Evolutionary conservation across 2,113 vertebrate genomes (phyloP).

Genomic region (Perognathus longimembris): DNA sequence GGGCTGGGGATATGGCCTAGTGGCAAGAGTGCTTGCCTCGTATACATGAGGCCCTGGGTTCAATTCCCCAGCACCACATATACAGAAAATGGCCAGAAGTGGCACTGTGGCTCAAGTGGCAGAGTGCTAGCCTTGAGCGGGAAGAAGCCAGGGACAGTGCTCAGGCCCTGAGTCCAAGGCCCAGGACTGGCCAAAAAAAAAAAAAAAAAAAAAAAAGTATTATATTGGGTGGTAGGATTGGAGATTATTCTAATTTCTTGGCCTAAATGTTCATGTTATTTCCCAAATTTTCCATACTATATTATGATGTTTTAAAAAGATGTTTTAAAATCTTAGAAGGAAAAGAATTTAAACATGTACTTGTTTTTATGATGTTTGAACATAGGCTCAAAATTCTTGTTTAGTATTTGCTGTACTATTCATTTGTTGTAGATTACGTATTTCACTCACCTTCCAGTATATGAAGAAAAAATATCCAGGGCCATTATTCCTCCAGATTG

Average conservation of each 20-base stretch:
- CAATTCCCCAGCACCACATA: too few relatives aligned
- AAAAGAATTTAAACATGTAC: not conserved
- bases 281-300: not conserved
- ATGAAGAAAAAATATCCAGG: conserved; percentile 83
- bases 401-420: not conserved
- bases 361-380: not conserved
- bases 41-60: too few relatives aligned
- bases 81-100: too few relatives aligned
- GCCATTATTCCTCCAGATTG: conserved; percentile 83
- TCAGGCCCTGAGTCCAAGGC: too few relatives aligned
- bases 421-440: not conserved
- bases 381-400: not conserved
- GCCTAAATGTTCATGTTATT: conserved; percentile 15
- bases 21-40: too few relatives aligned
- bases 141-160: too few relatives aligned
- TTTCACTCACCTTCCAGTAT: conserved; percentile 82
- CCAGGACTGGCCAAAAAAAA: too few relatives aligned
- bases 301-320: not conserved
- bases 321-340: not conserved
- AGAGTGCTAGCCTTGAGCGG: too few relatives aligned
- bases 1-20: too few relatives aligned
- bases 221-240: not conserved
- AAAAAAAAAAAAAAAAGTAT: not conserved
- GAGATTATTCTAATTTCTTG: not conserved
- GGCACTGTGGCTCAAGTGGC: too few relatives aligned